Percentiles rank a stretch among this genome's conserved stretches.
phyloP scores from a whole-genome alignment of 2,888 invertebrate species.

The Bellardia pandia region DNA sequence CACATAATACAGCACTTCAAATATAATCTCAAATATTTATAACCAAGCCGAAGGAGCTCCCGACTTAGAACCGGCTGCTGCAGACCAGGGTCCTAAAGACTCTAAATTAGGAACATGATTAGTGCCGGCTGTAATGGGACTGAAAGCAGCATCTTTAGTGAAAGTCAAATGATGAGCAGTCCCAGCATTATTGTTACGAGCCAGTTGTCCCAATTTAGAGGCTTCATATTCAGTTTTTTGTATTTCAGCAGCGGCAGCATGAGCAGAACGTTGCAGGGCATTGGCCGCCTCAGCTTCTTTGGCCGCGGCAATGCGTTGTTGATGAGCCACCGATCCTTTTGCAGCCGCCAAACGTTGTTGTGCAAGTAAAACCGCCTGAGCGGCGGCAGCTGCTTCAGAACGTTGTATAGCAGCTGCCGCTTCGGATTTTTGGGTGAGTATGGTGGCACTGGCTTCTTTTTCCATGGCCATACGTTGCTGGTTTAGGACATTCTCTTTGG shows the following conservation, averaged over 20 bases:
- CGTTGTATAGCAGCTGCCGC: constrained; percentile 88
- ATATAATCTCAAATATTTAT: constrained; percentile 42
- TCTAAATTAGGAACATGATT: constrained; percentile 81
- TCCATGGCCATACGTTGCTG: constrained; percentile 90
- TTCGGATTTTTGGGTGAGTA: constrained; percentile 87
- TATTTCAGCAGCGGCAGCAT: constrained; percentile 89
- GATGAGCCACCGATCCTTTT: constrained; percentile 89
- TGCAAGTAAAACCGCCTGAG: constrained; percentile 87
- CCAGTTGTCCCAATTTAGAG: constrained; percentile 86
- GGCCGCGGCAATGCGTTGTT: constrained; percentile 89
- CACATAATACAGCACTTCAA: background rate
- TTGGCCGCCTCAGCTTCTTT: constrained; percentile 90
- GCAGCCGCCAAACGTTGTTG: constrained; percentile 89
- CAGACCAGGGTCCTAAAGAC: constrained; percentile 79
- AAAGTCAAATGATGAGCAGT: constrained; percentile 87
- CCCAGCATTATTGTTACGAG: constrained; percentile 86
- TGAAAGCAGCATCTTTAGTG: constrained; percentile 86
- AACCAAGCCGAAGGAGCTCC: constrained; percentile 73
- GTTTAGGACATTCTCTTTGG: constrained; percentile 89
- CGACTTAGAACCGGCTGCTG: constrained; percentile 62
- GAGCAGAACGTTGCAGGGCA: constrained; percentile 89
- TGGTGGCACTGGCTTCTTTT: constrained; percentile 89
- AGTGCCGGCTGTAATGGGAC: constrained; percentile 81
- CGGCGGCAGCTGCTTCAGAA: constrained; percentile 88
- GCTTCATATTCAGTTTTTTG: constrained; percentile 88